Evolutionary conservation across 2,888 invertebrate genomes (phyloP), one percentile per base, ranked within the genome.

Genomic region (Caenorhabditis virilis): DNA sequence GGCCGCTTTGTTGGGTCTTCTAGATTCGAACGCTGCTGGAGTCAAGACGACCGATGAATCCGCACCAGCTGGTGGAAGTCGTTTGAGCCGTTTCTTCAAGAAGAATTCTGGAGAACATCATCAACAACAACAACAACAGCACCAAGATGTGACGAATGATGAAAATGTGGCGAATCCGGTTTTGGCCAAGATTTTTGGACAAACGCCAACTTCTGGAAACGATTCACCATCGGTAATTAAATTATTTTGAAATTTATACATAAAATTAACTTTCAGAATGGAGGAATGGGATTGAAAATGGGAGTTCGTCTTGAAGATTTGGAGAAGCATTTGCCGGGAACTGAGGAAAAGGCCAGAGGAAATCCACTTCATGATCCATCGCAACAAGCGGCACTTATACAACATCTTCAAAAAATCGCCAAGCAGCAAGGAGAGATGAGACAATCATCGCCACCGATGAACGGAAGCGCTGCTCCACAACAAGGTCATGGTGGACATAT

Each of bases 21-120:
- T 66, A 16, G 69, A 72, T 18, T 61, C 50, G 1, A 25, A 45
- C 22, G 48, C 48, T 22, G 22, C 16, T 13, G 55, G 47, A 2
- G 47, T 46, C 6, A 52, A 53, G 15, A 51, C 49, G n/a, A 30
- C 47, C 3, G n/a, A 46, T 4, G 46, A 35, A n/a, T 33, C 52
- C 20, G 9, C 30, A 36, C 11, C 30, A 13, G 36, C 18, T 36
- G n/a, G 41, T 30, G 43, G 67, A 39, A 76, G 76, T 55, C 62
- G 76, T 39, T 62, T 76, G 30, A 76, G 76, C 26, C 59, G 72
- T 26, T 76, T 76, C 54, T 76, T 76, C 64, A 59, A 59, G 1
- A 54, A 43, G 26, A 67, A 62, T 20, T 53, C 52, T 20, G 16
- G 7, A 2, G 27, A 45, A 13, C 16, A 36, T n/a, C 7, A n/a